Conservation (phyloP, 2,113 vertebrate genomes). For the Brienomyrus longianalis region DNA sequence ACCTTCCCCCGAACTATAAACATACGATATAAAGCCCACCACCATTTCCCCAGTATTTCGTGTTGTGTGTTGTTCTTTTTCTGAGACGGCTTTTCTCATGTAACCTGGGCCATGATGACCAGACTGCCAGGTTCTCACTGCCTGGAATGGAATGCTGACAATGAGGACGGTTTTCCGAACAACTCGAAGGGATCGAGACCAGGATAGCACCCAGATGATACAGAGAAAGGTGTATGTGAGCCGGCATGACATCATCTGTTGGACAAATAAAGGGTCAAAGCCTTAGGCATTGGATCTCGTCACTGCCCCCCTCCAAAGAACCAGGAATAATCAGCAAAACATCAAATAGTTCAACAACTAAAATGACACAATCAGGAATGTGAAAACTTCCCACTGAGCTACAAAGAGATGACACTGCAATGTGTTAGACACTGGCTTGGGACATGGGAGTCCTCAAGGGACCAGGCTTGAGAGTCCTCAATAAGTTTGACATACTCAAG, state of each 20-base stretch:
- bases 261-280: too few relatives aligned
- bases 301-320: not conserved
- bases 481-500: not conserved
- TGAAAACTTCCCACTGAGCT: not conserved
- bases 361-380: not conserved
- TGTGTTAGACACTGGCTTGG: not conserved
- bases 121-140: not conserved
- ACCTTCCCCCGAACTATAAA: not conserved
- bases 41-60: not conserved
- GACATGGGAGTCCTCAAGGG: not conserved
- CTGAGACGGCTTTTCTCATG: not conserved
- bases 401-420: not conserved
- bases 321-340: not conserved
- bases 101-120: not conserved
- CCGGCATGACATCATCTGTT: too few relatives aligned
- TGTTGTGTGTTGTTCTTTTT: not conserved
- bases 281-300: not conserved
- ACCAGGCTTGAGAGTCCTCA: not conserved
- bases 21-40: not conserved
- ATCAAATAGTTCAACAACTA: not conserved
- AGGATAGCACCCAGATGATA: not conserved
- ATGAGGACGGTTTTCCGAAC: not conserved
- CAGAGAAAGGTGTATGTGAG: too few relatives aligned
- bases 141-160: not conserved
- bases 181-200: not conserved